Percentiles rank a stretch among this genome's conserved stretches.
Conservation (phyloP, 2,113 vertebrate species). For the Jacana jacana region DNA sequence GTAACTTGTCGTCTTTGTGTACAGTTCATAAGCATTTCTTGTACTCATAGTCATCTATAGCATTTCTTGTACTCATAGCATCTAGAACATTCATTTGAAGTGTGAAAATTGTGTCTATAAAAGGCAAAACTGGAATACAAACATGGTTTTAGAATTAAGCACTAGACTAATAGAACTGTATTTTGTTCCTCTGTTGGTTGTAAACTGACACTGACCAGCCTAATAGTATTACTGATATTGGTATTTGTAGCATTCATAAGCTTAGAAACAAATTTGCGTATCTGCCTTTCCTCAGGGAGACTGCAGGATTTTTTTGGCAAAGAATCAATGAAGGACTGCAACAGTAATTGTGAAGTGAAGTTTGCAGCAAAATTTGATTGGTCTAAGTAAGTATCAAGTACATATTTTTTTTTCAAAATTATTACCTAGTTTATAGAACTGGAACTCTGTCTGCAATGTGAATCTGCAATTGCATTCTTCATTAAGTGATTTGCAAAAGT, state of each 20-base stretch:
- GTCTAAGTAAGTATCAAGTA: not conserved
- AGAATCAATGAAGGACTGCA: not conserved
- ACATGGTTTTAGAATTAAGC: not conserved
- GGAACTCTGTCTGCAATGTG: not conserved
- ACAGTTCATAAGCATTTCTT: not conserved
- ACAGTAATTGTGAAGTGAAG: not conserved
- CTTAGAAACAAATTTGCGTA: not conserved
- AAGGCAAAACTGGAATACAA: not conserved
- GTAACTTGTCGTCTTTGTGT: not conserved
- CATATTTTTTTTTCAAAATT: not conserved
- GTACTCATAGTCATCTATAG: not conserved
- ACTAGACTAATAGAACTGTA: not conserved
- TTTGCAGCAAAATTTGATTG: not conserved
- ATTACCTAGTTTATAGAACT: not conserved
- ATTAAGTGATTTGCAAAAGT: not conserved
- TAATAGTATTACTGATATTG: not conserved
- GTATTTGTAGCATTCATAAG: not conserved
- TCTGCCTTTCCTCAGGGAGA: not conserved
- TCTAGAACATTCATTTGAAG: no score
- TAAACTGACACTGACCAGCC: not conserved
- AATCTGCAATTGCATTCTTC: not conserved
- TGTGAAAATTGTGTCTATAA: not conserved
- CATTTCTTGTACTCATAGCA: not conserved
- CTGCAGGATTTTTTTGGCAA: not conserved
- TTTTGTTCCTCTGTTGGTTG: not conserved